Conservation (phyloP, 35 echinoderm and acorn worm genomes). For the Diadema setosum region DNA sequence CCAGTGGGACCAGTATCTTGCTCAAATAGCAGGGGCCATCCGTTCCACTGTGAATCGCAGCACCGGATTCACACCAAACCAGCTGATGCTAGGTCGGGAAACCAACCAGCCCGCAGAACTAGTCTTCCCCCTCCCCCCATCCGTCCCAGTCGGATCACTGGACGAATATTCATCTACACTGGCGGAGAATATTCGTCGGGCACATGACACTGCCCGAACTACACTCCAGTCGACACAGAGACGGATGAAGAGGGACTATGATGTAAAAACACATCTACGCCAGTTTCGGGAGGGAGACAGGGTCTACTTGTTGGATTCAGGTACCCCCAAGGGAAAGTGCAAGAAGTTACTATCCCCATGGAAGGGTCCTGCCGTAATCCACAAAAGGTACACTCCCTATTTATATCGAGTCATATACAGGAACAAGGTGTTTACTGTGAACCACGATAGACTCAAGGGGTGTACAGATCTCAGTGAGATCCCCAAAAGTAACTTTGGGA, state of each 20-base stretch:
- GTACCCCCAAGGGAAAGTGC: not conserved
- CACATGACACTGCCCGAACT: not conserved
- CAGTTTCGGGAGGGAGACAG: not conserved
- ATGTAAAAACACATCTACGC: not conserved
- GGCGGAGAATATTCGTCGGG: not conserved
- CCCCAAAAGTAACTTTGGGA: too few species aligned
- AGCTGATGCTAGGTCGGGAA: conserved; percentile 53
- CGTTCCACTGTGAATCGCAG: conserved; percentile 11
- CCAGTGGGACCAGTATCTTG: conserved; percentile 13
- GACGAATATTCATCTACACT: not conserved
- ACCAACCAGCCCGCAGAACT: conserved; percentile 10
- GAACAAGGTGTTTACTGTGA: too few species aligned
- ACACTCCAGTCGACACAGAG: not conserved
- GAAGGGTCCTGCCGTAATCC: too few species aligned
- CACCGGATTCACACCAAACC: conserved; percentile 29
- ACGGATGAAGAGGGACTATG: conserved; percentile 12
- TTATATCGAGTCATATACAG: not conserved
- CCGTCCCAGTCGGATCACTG: too few species aligned
- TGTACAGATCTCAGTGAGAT: too few species aligned
- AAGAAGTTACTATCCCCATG: conserved; percentile 13
- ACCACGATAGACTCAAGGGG: too few species aligned
- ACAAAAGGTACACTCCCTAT: too few species aligned
- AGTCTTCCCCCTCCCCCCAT: not conserved
- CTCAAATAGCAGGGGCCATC: conserved; percentile 14
- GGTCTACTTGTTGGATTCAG: conserved; percentile 36